These are phyloP conservation scores for Stercorarius parasiticus DNA, from an alignment of 2,113 vertebrate species.

Conservation along the genomic window DNA sequence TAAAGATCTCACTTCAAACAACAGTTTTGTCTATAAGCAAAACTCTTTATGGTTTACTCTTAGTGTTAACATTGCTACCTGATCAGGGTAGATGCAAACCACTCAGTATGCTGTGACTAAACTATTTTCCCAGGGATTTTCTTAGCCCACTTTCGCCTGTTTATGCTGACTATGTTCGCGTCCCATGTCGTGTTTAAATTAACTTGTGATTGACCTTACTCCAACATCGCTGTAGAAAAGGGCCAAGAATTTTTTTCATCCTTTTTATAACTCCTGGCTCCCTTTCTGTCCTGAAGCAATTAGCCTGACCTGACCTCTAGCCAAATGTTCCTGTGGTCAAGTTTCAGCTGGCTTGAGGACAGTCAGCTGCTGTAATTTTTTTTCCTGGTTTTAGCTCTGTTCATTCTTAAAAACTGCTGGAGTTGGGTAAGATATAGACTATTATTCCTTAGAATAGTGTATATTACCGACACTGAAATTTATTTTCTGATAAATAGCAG, in stretches of 20 bases:
- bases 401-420: neutral
- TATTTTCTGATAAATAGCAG: neutral
- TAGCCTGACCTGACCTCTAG: conserved; percentile 36
- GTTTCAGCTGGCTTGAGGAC: neutral
- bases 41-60: neutral
- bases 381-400: conserved; percentile 10
- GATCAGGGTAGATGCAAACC: neutral
- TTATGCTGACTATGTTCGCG: neutral
- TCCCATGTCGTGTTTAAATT: conserved; percentile 19
- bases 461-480: neutral
- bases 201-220: conserved; percentile 45
- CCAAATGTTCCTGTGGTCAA: conserved; percentile 23
- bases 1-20: neutral
- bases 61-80: neutral
- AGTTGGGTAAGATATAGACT: neutral
- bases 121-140: neutral
- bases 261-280: conserved; percentile 65
- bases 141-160: neutral
- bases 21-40: neutral
- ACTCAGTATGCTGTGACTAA: neutral
- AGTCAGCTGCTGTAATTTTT: conserved; percentile 21
- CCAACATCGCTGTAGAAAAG: neutral
- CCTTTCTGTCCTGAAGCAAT: conserved; percentile 12
- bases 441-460: neutral
- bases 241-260: conserved; percentile 39